These are phyloP conservation scores for Hirudo medicinalis DNA, from an alignment of 1,140 invertebrate species.

Conservation along the genomic window DNA sequence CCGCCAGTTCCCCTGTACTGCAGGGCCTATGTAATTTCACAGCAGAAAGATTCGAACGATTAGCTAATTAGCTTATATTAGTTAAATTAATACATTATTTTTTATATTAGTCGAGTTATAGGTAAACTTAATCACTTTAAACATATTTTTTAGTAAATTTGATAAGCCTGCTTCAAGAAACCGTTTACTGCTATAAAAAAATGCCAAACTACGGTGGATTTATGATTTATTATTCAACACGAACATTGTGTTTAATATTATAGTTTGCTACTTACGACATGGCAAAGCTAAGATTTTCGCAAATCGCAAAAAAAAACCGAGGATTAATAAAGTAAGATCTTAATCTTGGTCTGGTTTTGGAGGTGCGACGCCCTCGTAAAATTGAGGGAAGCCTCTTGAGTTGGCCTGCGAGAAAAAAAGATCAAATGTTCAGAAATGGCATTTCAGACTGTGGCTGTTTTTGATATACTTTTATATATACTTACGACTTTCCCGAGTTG, in stretches of 20 bases:
- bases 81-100: no score
- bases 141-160: no score
- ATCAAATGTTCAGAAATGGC: neutral
- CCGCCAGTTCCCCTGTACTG: no score
- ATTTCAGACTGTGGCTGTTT: neutral
- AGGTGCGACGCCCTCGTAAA: slow-evolving; percentile 9
- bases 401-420: neutral
- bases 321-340: slow-evolving; percentile 4
- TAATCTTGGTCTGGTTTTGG: slow-evolving; percentile 15
- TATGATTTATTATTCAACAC: neutral
- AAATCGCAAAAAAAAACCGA: neutral
- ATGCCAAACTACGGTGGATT: neutral
- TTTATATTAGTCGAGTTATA: no score
- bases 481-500: slow-evolving; percentile 35
- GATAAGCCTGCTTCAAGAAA: neutral
- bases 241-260: neutral
- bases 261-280: neutral
- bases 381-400: slow-evolving; percentile 9
- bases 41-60: no score
- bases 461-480: neutral
- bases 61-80: no score
- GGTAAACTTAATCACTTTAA: no score
- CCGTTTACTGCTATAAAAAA: neutral
- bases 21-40: no score
- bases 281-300: neutral